A percentile compares a stretch with the other conserved stretches of the same genome.
Conservation (phyloP, 1,140 invertebrate species). For the Drosophila mojavensis region DNA sequence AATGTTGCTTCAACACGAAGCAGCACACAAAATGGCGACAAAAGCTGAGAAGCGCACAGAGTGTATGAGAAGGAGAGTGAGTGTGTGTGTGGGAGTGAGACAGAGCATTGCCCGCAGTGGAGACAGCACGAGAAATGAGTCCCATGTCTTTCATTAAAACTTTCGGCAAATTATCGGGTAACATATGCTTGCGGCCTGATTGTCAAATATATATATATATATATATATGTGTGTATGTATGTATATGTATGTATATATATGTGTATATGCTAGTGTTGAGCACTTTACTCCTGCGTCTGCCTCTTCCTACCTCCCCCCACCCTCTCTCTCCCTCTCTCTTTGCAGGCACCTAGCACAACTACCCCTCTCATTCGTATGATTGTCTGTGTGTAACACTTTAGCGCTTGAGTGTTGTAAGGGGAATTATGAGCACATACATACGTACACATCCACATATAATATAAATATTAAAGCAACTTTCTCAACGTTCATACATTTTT, state of each 20-base stretch:
- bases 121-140: constrained; percentile 76
- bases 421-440: constrained; percentile 38
- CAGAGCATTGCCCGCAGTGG: constrained; percentile 18
- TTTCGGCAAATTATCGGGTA: constrained; percentile 84
- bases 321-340: background rate
- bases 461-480: constrained; percentile 72
- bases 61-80: background rate
- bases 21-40: constrained; percentile 67
- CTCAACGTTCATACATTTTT: constrained; percentile 61
- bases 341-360: background rate
- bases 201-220: constrained; percentile 57
- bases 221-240: background rate
- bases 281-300: background rate
- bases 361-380: constrained; percentile 30
- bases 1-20: constrained; percentile 58
- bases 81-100: background rate
- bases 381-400: constrained; percentile 66
- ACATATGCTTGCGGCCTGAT: constrained; percentile 84
- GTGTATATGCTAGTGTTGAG: background rate
- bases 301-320: background rate
- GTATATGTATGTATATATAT: background rate
- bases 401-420: constrained; percentile 78
- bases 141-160: constrained; percentile 84
- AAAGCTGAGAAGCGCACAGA: constrained; percentile 29
- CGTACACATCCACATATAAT: constrained; percentile 22